phyloP scores from a whole-genome alignment of 2,113 vertebrate genomes.

The Potamarius usumacintae region DNA sequence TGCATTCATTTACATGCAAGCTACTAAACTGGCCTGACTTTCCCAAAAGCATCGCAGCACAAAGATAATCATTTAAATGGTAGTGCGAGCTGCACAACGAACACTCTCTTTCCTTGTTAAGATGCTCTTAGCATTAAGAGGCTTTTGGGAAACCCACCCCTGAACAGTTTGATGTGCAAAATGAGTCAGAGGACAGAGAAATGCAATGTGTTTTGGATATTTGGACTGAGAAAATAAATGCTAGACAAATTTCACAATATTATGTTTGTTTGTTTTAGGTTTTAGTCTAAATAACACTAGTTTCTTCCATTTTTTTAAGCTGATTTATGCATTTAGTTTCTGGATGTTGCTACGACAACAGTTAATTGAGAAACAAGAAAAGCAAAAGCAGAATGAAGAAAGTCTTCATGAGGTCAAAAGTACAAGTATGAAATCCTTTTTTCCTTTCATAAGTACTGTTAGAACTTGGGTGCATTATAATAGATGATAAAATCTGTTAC shows the following conservation, averaged over 20 bases:
- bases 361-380: slow-evolving; percentile 64
- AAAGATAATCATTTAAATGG: no score
- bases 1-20: background rate
- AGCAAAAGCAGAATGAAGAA: slow-evolving; percentile 53
- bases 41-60: no score
- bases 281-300: background rate
- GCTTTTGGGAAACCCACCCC: no score
- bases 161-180: no score
- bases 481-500: background rate
- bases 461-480: background rate
- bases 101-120: no score
- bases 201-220: background rate
- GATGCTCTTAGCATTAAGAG: no score
- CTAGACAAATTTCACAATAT: background rate
- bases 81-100: no score
- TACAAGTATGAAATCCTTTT: slow-evolving; percentile 46
- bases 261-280: background rate
- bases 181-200: background rate
- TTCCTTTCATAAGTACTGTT: background rate
- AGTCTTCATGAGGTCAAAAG: slow-evolving; percentile 63
- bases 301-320: slow-evolving; percentile 58
- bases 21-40: background rate
- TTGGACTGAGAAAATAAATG: background rate
- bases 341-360: slow-evolving; percentile 79
- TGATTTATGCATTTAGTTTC: slow-evolving; percentile 71